These are phyloP conservation scores for Thermophis baileyi DNA, from an alignment of 2,113 vertebrate genomes.

Conservation along the genomic window DNA sequence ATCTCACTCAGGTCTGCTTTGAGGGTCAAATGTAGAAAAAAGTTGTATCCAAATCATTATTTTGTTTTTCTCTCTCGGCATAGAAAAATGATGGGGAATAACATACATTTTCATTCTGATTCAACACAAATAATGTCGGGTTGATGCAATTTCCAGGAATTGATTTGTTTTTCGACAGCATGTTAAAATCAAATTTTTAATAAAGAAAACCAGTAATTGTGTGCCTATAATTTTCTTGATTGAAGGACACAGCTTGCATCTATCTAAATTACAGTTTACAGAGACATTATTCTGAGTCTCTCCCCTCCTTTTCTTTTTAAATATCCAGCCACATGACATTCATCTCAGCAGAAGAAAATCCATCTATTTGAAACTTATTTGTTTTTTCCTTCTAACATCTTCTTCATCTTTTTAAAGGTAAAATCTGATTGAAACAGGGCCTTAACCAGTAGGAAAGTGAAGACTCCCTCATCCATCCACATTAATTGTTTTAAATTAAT, in stretches of 20 bases:
- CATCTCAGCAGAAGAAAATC: constrained; percentile 15
- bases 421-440: neutral
- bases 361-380: constrained; percentile 21
- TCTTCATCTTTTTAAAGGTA: neutral
- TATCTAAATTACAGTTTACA: constrained; percentile 59
- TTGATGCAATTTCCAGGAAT: constrained; percentile 34
- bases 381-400: neutral
- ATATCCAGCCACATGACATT: constrained; percentile 16
- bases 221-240: constrained; percentile 63
- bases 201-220: constrained; percentile 56
- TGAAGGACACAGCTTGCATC: constrained; percentile 55
- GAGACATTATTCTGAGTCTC: constrained; percentile 40
- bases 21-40: neutral
- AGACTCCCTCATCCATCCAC: neutral
- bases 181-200: constrained; percentile 51
- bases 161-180: constrained; percentile 36
- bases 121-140: neutral
- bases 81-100: neutral
- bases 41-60: neutral
- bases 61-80: neutral
- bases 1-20: neutral
- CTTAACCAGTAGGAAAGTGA: no score
- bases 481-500: neutral
- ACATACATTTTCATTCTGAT: neutral
- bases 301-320: constrained; percentile 34